Evolutionary conservation across 2,888 invertebrate genomes (phyloP).

Genomic region (Diarsia mendica): DNA sequence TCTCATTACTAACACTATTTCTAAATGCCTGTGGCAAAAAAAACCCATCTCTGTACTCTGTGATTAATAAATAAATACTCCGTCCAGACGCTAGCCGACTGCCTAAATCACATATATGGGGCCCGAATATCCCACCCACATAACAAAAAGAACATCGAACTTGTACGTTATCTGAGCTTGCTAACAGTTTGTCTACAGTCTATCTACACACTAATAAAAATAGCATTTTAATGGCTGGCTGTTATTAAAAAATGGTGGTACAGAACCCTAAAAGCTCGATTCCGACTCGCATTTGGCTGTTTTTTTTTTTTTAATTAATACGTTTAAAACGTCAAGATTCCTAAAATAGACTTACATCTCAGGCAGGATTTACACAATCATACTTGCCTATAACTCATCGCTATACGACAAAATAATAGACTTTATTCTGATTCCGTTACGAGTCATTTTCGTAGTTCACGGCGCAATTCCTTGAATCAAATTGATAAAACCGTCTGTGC

Average conservation of each 20-base stretch:
- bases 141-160: no score
- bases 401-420: neutral
- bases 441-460: neutral
- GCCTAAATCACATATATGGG: no score
- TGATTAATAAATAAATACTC: no score
- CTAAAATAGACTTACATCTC: neutral
- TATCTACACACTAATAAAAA: no score
- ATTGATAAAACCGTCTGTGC: neutral
- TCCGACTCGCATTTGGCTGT: neutral
- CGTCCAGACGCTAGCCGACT: neutral
- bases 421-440: neutral
- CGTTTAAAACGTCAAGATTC: neutral
- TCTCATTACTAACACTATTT: neutral
- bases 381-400: no score
- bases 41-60: neutral
- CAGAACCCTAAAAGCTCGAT: neutral
- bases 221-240: no score
- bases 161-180: no score
- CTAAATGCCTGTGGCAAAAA: neutral
- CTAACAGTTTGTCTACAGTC: no score
- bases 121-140: no score
- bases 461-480: constrained; percentile 1
- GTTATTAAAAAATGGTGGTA: no score
- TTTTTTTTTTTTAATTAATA: neutral
- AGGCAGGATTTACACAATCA: neutral